Evolutionary conservation across 30 jellyfish, hydroid and myxozoan genomes (phyloP).

Genomic region (Clytia hemisphaerica): DNA sequence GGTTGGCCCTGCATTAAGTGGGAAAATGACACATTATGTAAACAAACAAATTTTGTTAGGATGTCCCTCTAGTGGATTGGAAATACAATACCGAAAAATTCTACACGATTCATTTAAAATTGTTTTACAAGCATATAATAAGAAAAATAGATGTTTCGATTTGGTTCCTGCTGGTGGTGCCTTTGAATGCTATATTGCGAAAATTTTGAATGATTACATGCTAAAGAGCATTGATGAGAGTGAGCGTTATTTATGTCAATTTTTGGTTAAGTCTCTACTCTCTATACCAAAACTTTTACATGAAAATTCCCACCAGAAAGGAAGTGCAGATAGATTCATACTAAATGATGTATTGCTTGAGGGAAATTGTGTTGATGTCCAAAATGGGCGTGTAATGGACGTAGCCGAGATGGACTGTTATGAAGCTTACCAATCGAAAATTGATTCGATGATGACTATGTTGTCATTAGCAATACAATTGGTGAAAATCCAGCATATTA

Average conservation of each 20-base stretch:
- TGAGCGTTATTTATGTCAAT: too few species aligned
- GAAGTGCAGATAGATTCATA: neutral
- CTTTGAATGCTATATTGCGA: constrained; percentile 2
- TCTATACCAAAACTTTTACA: constrained; percentile 1
- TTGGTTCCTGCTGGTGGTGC: constrained; percentile 36
- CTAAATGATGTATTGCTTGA: constrained; percentile 2
- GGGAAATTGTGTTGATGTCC: neutral
- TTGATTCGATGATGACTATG: neutral
- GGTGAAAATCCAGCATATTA: neutral
- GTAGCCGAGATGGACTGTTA: neutral
- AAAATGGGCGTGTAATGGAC: constrained; percentile 10
- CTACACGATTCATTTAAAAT: neutral
- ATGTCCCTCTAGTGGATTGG: constrained; percentile 9
- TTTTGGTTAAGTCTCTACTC: constrained; percentile 3
- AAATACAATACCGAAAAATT: neutral
- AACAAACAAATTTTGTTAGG: constrained; percentile 19
- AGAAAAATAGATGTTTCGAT: neutral
- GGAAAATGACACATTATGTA: neutral
- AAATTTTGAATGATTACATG: too few species aligned
- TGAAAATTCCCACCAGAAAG: neutral
- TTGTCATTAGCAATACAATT: neutral
- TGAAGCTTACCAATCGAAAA: constrained; percentile 12
- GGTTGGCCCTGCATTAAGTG: constrained; percentile 7
- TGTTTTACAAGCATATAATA: neutral
- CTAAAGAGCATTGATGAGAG: too few species aligned